Percentiles rank a stretch among this genome's conserved stretches.
These are phyloP conservation scores for Brachionus calyciflorus DNA, from an alignment of 1,140 invertebrate species.

Conservation along the genomic window DNA sequence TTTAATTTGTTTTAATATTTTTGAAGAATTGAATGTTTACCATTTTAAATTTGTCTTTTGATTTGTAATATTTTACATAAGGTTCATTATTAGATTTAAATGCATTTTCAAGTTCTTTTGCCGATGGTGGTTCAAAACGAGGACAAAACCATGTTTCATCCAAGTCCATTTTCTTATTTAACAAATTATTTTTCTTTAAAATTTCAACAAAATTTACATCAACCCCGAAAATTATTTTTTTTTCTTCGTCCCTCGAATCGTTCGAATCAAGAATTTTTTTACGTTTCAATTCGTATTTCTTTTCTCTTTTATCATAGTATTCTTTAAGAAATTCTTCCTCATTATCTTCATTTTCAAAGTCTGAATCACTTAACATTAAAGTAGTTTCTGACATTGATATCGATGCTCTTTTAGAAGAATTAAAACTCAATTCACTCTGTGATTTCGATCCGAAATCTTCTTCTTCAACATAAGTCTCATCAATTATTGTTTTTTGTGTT, in stretches of 20 bases:
- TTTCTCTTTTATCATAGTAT: neutral
- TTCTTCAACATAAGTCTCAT: neutral
- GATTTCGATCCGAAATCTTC: neutral
- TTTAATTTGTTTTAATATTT: neutral
- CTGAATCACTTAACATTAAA: constrained; percentile 32
- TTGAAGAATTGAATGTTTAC: neutral
- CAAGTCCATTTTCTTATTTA: neutral
- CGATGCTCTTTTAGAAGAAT: neutral
- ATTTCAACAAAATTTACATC: neutral
- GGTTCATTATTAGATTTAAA: constrained; percentile 20
- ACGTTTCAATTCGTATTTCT: neutral
- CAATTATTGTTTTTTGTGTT: neutral
- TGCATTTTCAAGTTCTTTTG: neutral
- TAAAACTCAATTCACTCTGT: neutral
- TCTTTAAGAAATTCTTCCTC: constrained; percentile 9
- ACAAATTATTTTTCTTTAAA: neutral
- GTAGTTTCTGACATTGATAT: constrained; percentile 5
- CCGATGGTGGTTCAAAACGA: neutral
- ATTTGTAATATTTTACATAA: constrained; percentile 32
- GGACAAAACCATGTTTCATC: constrained; percentile 21
- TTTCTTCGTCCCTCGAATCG: neutral
- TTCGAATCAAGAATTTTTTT: constrained; percentile 4
- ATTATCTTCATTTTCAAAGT: constrained; percentile 1
- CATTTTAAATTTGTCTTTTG: constrained; percentile 40
- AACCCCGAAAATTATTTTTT: neutral